A percentile compares a stretch with the other conserved stretches of the same genome.
Conservation (phyloP, 2,113 vertebrate species). For the Cyanocitta stelleri region DNA sequence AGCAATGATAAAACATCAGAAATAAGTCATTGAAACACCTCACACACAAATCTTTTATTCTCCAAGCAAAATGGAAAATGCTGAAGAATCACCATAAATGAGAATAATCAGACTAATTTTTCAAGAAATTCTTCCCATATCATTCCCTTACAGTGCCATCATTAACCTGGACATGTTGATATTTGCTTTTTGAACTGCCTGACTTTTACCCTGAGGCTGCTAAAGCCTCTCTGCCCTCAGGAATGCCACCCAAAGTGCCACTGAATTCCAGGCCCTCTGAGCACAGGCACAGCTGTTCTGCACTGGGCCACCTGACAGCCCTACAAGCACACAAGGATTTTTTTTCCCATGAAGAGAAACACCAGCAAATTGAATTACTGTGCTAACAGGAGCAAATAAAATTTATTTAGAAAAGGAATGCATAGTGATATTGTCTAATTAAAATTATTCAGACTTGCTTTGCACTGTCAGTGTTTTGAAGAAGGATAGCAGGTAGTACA, state of each 20-base stretch:
- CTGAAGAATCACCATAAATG: background rate
- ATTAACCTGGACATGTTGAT: background rate
- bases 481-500: background rate
- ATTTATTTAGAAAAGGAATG: slow-evolving; percentile 1
- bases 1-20: background rate
- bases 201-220: background rate
- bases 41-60: background rate
- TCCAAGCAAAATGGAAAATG: background rate
- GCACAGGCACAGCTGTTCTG: background rate
- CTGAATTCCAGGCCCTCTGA: background rate
- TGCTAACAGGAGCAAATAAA: slow-evolving; percentile 2
- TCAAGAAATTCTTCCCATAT: background rate
- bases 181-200: background rate
- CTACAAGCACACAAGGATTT: background rate
- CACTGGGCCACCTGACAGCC: background rate
- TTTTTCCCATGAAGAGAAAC: background rate
- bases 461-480: background rate
- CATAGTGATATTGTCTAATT: slow-evolving; percentile 1
- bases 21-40: background rate
- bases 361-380: slow-evolving; percentile 6
- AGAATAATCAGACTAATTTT: background rate
- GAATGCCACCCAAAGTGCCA: background rate
- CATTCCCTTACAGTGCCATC: background rate
- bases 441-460: background rate
- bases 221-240: background rate